phyloP scores from a whole-genome alignment of 2,797 vertebrate species.

The Sebastes cheni region DNA sequence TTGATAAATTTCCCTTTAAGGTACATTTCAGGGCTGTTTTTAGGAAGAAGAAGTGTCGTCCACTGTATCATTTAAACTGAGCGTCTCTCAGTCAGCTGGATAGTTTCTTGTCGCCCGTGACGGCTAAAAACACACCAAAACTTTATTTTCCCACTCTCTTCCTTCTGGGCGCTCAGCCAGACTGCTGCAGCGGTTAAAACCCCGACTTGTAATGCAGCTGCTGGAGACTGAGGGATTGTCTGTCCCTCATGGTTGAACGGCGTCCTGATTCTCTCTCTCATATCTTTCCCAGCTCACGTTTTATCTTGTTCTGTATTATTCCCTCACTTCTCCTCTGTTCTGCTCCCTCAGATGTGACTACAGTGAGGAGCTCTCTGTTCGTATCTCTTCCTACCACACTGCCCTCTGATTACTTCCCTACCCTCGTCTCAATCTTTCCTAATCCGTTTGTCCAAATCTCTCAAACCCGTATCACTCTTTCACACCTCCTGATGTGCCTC shows the following conservation, averaged over 20 bases:
- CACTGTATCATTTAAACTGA: background rate
- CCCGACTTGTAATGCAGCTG: background rate
- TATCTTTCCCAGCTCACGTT: slow-evolving; percentile 5
- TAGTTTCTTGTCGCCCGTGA: background rate
- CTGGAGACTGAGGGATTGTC: slow-evolving; percentile 13
- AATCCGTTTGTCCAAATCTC: slow-evolving; percentile 2
- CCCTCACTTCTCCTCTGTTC: no score
- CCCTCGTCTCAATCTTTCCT: slow-evolving; percentile 11
- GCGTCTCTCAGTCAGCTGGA: background rate
- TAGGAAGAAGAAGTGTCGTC: background rate
- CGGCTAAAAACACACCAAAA: background rate
- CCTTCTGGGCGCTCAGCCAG: background rate
- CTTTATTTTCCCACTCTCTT: background rate
- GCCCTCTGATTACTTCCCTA: slow-evolving; percentile 26
- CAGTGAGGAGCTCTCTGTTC: background rate
- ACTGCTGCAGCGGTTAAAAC: background rate
- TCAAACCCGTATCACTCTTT: background rate
- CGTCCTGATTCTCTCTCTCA: background rate
- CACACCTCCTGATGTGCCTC: background rate
- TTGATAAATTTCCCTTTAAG: no score
- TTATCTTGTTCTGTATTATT: background rate
- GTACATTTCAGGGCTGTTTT: background rate
- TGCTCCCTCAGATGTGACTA: background rate
- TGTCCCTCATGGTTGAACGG: slow-evolving; percentile 10
- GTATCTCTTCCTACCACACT: slow-evolving; percentile 26